These are phyloP conservation scores for Sisyra terminalis DNA, from an alignment of 2,888 invertebrate species.

Conservation along the genomic window DNA sequence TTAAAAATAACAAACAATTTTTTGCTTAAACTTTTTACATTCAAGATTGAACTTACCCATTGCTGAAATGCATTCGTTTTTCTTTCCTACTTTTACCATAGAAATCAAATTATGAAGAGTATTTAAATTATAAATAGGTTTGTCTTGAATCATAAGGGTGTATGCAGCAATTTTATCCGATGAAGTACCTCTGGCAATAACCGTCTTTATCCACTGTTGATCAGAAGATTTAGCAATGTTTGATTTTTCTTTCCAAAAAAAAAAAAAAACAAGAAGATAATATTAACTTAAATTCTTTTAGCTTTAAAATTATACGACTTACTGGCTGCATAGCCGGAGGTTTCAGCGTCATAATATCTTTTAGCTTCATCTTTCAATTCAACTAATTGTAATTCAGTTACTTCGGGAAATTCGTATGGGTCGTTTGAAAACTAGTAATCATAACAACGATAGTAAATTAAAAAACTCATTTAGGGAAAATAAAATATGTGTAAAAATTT, in stretches of 20 bases:
- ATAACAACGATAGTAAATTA: slow-evolving; percentile 3
- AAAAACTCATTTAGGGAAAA: too few relatives aligned
- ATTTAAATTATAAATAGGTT: slow-evolving; percentile 60
- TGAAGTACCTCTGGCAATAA: slow-evolving; percentile 64
- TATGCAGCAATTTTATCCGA: slow-evolving; percentile 77
- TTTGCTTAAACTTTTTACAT: neutral
- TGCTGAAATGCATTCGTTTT: slow-evolving; percentile 47
- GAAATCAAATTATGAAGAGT: slow-evolving; percentile 53
- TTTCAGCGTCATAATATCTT: slow-evolving; percentile 46
- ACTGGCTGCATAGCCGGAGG: slow-evolving; percentile 43
- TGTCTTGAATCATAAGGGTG: slow-evolving; percentile 64
- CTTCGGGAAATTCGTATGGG: slow-evolving; percentile 24
- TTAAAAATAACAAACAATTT: neutral
- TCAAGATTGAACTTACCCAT: slow-evolving; percentile 33
- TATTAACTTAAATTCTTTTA: slow-evolving; percentile 2
- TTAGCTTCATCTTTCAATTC: slow-evolving; percentile 47
- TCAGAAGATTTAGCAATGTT: slow-evolving; percentile 41
- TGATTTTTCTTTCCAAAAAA: slow-evolving; percentile 37
- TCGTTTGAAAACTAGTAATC: slow-evolving; percentile 32
- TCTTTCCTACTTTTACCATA: slow-evolving; percentile 64
- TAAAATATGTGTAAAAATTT: too few relatives aligned
- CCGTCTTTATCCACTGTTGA: slow-evolving; percentile 60
- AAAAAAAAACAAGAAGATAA: slow-evolving; percentile 12
- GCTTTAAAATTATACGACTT: slow-evolving; percentile 18
- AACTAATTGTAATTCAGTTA: slow-evolving; percentile 35